These are phyloP conservation scores for Cecidostiba fungosa DNA, from an alignment of 2,888 invertebrate species.

Conservation along the genomic window DNA sequence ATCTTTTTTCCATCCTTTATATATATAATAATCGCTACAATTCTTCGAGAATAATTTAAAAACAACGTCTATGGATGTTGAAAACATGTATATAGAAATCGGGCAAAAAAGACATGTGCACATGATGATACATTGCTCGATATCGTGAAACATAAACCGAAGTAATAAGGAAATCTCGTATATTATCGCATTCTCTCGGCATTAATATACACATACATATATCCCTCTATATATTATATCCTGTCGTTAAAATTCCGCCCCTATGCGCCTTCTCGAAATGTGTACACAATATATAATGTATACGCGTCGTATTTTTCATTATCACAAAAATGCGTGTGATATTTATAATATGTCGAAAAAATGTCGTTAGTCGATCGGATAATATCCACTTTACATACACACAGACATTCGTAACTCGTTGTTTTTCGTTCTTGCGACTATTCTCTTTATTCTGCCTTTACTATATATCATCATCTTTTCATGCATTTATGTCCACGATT, in stretches of 20 bases:
- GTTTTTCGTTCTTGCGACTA: conserved; percentile 36
- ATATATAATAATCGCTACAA: conserved; percentile 46
- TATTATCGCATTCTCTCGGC: background rate
- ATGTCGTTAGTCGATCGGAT: conserved; percentile 21
- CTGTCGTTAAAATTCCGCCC: conserved; percentile 10
- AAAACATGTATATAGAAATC: conserved; percentile 69
- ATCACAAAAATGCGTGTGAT: conserved; percentile 22
- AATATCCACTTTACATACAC: conserved; percentile 26
- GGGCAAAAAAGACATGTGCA: conserved; percentile 65
- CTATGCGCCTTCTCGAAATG: conserved; percentile 12
- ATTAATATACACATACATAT: background rate
- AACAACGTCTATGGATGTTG: conserved; percentile 72
- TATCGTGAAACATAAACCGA: background rate
- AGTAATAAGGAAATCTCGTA: background rate
- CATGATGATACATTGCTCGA: conserved; percentile 10
- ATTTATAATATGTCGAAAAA: conserved; percentile 43
- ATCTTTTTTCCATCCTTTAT: background rate
- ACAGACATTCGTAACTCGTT: conserved; percentile 45
- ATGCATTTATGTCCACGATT: conserved; percentile 46
- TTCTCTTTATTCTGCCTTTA: conserved; percentile 9
- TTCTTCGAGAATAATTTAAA: conserved; percentile 67
- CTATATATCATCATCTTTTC: conserved; percentile 19
- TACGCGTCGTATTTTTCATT: background rate
- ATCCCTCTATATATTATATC: background rate
- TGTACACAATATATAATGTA: conserved; percentile 38